These are phyloP conservation scores for Apodemia hepburni DNA, from an alignment of 2,888 invertebrate genomes.

Conservation along the genomic window DNA sequence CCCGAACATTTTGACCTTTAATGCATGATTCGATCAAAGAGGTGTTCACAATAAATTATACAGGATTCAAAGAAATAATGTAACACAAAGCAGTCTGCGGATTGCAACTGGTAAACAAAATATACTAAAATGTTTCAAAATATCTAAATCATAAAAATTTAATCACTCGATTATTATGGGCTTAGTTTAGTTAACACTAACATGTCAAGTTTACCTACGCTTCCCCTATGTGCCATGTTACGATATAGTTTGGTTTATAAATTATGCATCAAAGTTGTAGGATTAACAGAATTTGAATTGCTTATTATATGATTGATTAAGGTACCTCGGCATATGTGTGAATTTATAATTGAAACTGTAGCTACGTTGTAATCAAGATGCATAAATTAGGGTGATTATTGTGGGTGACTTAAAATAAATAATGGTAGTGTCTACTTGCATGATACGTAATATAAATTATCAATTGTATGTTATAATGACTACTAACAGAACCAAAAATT, in stretches of 20 bases:
- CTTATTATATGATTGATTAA: constrained; percentile 69
- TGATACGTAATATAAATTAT: no score
- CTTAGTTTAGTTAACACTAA: constrained; percentile 2
- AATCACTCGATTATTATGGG: background rate
- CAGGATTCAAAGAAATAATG: no score
- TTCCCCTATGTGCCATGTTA: background rate
- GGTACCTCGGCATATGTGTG: constrained; percentile 37
- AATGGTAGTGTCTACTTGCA: background rate
- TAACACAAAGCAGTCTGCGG: no score
- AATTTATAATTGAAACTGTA: constrained; percentile 33
- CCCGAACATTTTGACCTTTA: no score
- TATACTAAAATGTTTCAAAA: no score
- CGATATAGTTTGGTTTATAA: constrained; percentile 27
- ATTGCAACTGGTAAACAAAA: no score
- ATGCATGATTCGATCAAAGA: no score
- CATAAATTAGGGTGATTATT: background rate
- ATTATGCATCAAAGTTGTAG: constrained; percentile 53
- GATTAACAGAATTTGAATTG: constrained; percentile 73
- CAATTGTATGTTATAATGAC: no score
- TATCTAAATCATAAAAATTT: background rate
- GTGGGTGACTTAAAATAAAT: background rate
- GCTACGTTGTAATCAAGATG: constrained; percentile 10
- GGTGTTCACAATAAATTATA: no score
- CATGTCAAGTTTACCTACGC: background rate
- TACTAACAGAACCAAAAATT: no score